phyloP scores from a whole-genome alignment of 2,797 vertebrate genomes.

The Jordanella pulchra region DNA sequence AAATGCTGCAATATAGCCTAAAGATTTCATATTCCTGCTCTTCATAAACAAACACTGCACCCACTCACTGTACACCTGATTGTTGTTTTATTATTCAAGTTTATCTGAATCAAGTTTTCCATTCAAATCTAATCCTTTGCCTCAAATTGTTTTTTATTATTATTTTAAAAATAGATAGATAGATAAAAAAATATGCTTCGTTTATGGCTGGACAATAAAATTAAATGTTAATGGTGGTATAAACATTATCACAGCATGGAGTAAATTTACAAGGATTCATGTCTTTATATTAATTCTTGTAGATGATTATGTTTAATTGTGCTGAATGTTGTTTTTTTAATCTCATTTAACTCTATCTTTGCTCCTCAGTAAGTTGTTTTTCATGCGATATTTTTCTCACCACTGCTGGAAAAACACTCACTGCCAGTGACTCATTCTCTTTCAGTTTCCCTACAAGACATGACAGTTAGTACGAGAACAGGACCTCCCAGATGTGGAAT shows the following conservation, averaged over 20 bases:
- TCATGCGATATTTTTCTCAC: not conserved
- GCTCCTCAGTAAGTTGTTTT: not conserved
- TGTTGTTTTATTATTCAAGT: not conserved
- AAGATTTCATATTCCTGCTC: not conserved
- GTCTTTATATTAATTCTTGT: not conserved
- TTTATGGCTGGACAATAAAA: not conserved
- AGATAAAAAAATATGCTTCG: not conserved
- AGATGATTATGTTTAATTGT: not conserved
- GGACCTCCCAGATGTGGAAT: constrained; percentile 14
- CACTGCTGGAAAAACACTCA: not conserved
- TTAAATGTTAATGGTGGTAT: not conserved
- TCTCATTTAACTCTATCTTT: not conserved
- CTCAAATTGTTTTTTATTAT: not conserved
- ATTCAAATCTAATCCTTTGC: not conserved
- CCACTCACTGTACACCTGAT: not conserved
- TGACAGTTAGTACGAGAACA: not conserved
- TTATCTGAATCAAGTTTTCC: not conserved
- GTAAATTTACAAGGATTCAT: no score
- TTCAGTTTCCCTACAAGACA: no score
- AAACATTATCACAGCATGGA: not conserved
- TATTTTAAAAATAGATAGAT: not conserved
- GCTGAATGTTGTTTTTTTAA: not conserved
- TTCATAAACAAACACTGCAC: not conserved
- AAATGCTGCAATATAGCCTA: no score
- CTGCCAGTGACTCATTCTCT: not conserved